A percentile compares a stretch with the other conserved stretches of the same genome.
Conservation (phyloP, 53 echinoderm and acorn worm genomes). For the Astropecten irregularis region DNA sequence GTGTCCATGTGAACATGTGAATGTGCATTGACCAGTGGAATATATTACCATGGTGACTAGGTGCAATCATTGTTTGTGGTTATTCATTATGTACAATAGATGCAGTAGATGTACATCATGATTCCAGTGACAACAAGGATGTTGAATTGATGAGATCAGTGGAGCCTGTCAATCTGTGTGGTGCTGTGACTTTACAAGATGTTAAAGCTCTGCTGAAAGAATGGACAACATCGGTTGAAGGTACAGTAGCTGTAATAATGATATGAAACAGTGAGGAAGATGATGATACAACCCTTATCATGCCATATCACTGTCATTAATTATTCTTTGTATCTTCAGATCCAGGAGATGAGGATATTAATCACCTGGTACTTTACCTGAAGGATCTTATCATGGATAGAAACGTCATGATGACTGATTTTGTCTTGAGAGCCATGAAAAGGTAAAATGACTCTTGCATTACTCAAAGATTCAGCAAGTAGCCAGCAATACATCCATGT, state of each 20-base stretch:
- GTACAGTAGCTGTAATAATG: slow-evolving; percentile 26
- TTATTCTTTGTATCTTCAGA: slow-evolving; percentile 56
- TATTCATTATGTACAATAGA: not conserved
- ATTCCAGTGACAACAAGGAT: not conserved
- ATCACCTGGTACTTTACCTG: slow-evolving; percentile 77
- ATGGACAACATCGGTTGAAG: slow-evolving; percentile 76
- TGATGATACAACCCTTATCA: not conserved
- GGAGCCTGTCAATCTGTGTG: slow-evolving; percentile 73
- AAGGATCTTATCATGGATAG: slow-evolving; percentile 87
- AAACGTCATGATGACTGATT: slow-evolving; percentile 85
- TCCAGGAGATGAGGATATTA: slow-evolving; percentile 87
- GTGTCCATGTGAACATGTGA: not conserved
- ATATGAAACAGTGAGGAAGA: not conserved
- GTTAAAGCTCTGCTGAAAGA: slow-evolving; percentile 85
- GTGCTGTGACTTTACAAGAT: slow-evolving; percentile 78
- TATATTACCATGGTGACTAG: too few species aligned
- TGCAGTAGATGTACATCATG: not conserved
- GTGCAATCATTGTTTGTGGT: too few species aligned
- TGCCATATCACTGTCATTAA: not conserved
- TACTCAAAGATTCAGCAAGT: not conserved
- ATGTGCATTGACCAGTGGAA: not conserved
- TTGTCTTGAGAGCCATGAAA: slow-evolving; percentile 71
- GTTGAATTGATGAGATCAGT: not conserved
- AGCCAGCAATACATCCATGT: not conserved
- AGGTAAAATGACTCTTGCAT: slow-evolving; percentile 59